Evolutionary conservation across 1,140 invertebrate genomes (phyloP).

Genomic region (Diachasmimorpha longicaudata): DNA sequence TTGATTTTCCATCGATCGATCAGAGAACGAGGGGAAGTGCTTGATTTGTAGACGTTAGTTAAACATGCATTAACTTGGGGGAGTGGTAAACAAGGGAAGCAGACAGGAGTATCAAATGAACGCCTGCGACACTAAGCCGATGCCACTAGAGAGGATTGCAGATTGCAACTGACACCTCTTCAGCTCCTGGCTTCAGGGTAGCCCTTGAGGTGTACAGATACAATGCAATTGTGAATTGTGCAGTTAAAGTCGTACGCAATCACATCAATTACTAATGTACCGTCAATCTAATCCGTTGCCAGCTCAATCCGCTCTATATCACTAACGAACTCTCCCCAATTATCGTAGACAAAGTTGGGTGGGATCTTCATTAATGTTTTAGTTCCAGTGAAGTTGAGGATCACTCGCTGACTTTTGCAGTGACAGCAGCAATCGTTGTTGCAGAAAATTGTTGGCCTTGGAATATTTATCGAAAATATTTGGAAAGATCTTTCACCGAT

Average conservation of each 20-base stretch:
- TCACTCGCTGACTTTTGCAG: no score
- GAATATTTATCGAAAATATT: no score
- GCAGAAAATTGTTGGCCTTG: no score
- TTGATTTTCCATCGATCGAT: not conserved
- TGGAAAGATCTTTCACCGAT: no score
- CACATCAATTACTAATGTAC: not conserved
- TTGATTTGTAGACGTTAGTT: not conserved
- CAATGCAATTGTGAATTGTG: not conserved
- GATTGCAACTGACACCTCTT: constrained; percentile 25
- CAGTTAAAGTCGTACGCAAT: not conserved
- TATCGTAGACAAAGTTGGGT: not conserved
- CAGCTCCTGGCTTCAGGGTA: constrained; percentile 17
- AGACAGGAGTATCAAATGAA: constrained; percentile 1
- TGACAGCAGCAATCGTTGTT: no score
- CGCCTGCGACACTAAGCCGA: constrained; percentile 21
- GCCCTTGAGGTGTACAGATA: constrained; percentile 1
- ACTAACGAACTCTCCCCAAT: not conserved
- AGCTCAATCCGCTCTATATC: not conserved
- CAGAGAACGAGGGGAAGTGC: not conserved
- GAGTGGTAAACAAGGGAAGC: constrained; percentile 15
- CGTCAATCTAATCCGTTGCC: not conserved
- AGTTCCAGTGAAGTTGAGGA: not conserved
- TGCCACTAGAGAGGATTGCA: constrained; percentile 27
- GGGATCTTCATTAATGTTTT: not conserved
- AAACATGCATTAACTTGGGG: not conserved